Conservation (phyloP, 2,888 invertebrate genomes). For the Trichogramma dendrolimi region DNA sequence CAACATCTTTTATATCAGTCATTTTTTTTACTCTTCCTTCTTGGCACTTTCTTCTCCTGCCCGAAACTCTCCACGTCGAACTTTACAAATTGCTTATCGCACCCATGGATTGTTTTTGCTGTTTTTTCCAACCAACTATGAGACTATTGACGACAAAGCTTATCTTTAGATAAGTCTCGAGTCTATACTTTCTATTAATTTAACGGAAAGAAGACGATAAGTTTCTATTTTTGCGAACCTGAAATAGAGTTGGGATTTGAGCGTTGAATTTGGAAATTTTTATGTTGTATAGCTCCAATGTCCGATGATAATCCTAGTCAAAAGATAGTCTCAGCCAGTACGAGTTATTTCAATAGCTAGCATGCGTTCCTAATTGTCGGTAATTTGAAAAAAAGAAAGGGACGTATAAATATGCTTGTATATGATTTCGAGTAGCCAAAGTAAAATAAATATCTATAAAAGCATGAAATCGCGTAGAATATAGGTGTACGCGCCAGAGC, state of each 20-base stretch:
- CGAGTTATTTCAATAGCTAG: too few relatives aligned
- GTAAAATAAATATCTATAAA: not conserved
- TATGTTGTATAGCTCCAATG: too few relatives aligned
- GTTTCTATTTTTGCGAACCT: too few relatives aligned
- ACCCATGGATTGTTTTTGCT: not conserved
- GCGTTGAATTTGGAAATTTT: too few relatives aligned
- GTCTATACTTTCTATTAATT: too few relatives aligned
- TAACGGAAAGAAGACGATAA: too few relatives aligned
- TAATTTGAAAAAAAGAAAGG: conserved; percentile 2
- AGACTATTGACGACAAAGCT: too few relatives aligned
- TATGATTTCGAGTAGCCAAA: not conserved
- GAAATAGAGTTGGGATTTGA: not conserved
- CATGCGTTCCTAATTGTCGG: too few relatives aligned
- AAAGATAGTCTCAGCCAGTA: too few relatives aligned
- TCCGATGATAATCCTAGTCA: too few relatives aligned
- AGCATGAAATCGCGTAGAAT: too few relatives aligned
- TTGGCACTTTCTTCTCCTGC: conserved; percentile 27
- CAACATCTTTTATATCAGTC: not conserved
- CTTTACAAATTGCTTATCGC: conserved; percentile 51
- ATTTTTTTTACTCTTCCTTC: not conserved
- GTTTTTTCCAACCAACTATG: too few relatives aligned
- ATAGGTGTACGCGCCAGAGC: not conserved
- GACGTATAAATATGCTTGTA: conserved; percentile 1
- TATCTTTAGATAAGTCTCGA: not conserved
- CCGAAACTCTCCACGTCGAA: conserved; percentile 26